A percentile compares a stretch with the other conserved stretches of the same genome.
Conservation (phyloP, 2,888 invertebrate species). For the Brachypalpus laphriformis region DNA sequence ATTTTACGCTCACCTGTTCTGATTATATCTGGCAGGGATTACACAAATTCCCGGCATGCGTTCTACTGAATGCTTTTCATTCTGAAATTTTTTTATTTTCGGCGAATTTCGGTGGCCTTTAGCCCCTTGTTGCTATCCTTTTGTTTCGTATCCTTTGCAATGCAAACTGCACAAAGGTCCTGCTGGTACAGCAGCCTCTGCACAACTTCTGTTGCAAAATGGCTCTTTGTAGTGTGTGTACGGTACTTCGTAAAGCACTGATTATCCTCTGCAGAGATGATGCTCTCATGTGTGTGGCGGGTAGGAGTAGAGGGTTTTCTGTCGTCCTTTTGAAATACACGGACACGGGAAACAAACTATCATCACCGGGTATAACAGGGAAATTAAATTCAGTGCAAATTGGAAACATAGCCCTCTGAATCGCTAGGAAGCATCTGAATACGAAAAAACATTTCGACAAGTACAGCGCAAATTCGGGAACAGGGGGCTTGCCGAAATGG, state of each 20-base stretch:
- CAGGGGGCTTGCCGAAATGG: conserved; percentile 15
- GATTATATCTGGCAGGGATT: conserved; percentile 15
- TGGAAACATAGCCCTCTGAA: conserved; percentile 67
- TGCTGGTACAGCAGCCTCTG: not conserved
- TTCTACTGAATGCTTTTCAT: conserved; percentile 3
- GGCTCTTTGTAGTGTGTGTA: conserved; percentile 18
- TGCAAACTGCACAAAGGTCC: conserved; percentile 13
- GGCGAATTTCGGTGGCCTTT: conserved; percentile 6
- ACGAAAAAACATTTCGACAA: conserved; percentile 1
- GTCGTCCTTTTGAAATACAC: not conserved
- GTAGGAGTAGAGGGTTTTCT: not conserved
- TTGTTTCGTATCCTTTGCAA: conserved; percentile 7
- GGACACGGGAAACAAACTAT: conserved; percentile 17
- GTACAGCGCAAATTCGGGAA: conserved; percentile 45
- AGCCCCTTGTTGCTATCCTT: conserved; percentile 11
- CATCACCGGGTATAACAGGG: conserved; percentile 50
- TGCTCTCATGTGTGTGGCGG: not conserved
- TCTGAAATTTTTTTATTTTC: conserved; percentile 34
- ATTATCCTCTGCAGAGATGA: conserved; percentile 23
- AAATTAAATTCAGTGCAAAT: conserved; percentile 70
- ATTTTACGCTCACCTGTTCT: not conserved
- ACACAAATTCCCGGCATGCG: not conserved
- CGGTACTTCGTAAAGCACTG: conserved; percentile 26
- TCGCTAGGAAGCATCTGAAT: conserved; percentile 27
- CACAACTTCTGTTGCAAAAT: conserved; percentile 2